A percentile compares a stretch with the other conserved stretches of the same genome.
phyloP scores from a whole-genome alignment of 2,888 invertebrate genomes.

The Colostygia pectinataria region DNA sequence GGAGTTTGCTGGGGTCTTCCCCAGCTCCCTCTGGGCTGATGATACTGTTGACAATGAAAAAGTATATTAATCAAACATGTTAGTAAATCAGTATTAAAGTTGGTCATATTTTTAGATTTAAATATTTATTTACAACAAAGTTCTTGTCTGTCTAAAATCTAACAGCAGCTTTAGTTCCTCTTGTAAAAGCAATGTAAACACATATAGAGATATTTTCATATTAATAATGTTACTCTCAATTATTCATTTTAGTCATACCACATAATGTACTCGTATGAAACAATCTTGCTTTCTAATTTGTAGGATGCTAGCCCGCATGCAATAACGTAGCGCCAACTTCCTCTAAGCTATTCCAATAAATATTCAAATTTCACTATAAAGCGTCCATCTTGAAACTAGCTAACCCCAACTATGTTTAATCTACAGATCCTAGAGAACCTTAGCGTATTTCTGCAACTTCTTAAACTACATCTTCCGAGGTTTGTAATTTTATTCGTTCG shows the following conservation, averaged over 20 bases:
- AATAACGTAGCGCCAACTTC: conserved; percentile 20
- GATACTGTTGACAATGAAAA: conserved; percentile 56
- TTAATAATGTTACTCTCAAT: too few relatives aligned
- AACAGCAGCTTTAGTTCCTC: too few relatives aligned
- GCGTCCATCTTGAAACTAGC: conserved; percentile 18
- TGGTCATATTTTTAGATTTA: too few relatives aligned
- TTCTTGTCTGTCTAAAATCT: too few relatives aligned
- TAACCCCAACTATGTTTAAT: conserved; percentile 19
- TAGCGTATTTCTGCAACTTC: conserved; percentile 7
- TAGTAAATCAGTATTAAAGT: too few relatives aligned
- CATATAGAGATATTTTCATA: too few relatives aligned
- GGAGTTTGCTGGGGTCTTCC: conserved; percentile 63
- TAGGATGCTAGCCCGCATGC: conserved; percentile 1
- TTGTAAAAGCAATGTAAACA: too few relatives aligned
- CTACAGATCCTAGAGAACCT: conserved; percentile 10
- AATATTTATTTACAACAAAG: too few relatives aligned
- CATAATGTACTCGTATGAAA: too few relatives aligned
- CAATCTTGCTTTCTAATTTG: not conserved
- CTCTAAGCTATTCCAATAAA: conserved; percentile 23
- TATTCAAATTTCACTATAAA: conserved; percentile 25
- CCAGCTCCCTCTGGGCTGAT: conserved; percentile 76
- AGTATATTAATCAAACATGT: not conserved
- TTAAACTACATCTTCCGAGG: conserved; percentile 4
- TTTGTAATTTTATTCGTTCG: conserved; percentile 10
- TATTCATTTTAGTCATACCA: too few relatives aligned